phyloP scores from a whole-genome alignment of 2,797 vertebrate genomes.

The Enteromius afrohamiltoni region DNA sequence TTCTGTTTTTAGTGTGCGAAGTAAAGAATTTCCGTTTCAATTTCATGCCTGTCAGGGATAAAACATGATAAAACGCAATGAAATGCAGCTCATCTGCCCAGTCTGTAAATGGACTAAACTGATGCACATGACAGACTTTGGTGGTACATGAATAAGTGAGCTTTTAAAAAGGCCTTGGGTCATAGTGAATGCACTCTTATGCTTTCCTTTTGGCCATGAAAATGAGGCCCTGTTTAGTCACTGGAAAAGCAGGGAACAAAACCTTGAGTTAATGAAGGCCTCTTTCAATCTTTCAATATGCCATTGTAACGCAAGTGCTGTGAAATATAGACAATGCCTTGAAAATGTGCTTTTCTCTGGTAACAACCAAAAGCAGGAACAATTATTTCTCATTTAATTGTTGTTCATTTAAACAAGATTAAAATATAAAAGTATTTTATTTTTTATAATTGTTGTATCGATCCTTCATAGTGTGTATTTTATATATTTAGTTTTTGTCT shows the following conservation, averaged over 20 bases:
- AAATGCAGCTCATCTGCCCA: conserved; percentile 60
- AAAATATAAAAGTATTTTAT: no score
- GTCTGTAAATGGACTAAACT: conserved; percentile 63
- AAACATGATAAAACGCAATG: conserved; percentile 65
- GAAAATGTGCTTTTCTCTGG: conserved; percentile 10
- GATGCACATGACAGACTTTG: conserved; percentile 59
- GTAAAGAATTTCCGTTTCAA: conserved; percentile 65
- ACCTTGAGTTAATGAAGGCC: conserved; percentile 58
- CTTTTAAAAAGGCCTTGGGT: conserved; percentile 61
- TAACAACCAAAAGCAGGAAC: neutral
- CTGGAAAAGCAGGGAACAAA: conserved; percentile 54
- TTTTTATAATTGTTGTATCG: neutral
- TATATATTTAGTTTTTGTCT: neutral
- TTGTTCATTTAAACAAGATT: neutral
- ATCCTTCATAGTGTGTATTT: neutral
- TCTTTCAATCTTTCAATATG: conserved; percentile 50
- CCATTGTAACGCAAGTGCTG: conserved; percentile 42
- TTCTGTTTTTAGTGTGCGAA: conserved; percentile 59
- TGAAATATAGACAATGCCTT: conserved; percentile 40
- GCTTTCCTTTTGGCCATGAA: conserved; percentile 52
- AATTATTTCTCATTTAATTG: neutral
- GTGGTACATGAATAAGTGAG: conserved; percentile 59
- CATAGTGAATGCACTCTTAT: conserved; percentile 28
- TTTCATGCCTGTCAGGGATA: conserved; percentile 66
- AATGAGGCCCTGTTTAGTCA: conserved; percentile 60